Evolutionary conservation across 2,113 vertebrate species (phyloP).

Genomic region (Tamias sibiricus): DNA sequence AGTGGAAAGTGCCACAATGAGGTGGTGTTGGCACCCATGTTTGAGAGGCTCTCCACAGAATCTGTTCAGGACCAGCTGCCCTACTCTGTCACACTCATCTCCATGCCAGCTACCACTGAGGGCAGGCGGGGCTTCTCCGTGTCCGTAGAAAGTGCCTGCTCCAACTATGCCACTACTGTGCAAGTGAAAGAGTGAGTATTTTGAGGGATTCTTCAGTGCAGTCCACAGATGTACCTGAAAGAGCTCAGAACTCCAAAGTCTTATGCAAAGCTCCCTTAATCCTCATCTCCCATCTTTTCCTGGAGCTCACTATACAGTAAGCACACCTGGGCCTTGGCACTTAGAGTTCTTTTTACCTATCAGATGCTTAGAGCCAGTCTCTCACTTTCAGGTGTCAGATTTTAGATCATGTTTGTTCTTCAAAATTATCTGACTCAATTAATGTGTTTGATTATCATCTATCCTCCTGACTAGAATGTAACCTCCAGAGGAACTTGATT

Average conservation of each 20-base stretch:
- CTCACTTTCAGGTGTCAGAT: slow-evolving; percentile 11
- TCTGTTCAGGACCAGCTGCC: slow-evolving; percentile 93
- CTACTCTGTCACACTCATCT: slow-evolving; percentile 95
- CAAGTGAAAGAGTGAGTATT: slow-evolving; percentile 97
- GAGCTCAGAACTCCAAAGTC: background rate
- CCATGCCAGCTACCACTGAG: slow-evolving; percentile 94
- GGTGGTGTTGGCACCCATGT: slow-evolving; percentile 94
- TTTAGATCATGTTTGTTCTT: slow-evolving; percentile 36
- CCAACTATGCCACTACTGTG: slow-evolving; percentile 91
- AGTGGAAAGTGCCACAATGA: slow-evolving; percentile 98
- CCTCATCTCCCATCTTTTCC: background rate
- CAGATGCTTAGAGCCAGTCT: background rate
- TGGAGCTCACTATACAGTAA: background rate
- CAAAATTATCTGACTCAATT: slow-evolving; percentile 37
- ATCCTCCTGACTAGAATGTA: background rate
- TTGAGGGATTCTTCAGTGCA: background rate
- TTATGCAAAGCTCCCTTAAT: background rate
- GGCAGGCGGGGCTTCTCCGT: slow-evolving; percentile 95
- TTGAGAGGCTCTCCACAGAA: slow-evolving; percentile 94
- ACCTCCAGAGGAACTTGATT: slow-evolving; percentile 31
- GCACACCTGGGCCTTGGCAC: background rate
- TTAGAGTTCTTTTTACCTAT: background rate
- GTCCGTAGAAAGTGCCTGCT: slow-evolving; percentile 90
- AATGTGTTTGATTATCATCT: slow-evolving; percentile 14
- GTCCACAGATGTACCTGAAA: background rate